These are phyloP conservation scores for Semotilus atromaculatus DNA, from an alignment of 2,797 vertebrate genomes.

Conservation along the genomic window DNA sequence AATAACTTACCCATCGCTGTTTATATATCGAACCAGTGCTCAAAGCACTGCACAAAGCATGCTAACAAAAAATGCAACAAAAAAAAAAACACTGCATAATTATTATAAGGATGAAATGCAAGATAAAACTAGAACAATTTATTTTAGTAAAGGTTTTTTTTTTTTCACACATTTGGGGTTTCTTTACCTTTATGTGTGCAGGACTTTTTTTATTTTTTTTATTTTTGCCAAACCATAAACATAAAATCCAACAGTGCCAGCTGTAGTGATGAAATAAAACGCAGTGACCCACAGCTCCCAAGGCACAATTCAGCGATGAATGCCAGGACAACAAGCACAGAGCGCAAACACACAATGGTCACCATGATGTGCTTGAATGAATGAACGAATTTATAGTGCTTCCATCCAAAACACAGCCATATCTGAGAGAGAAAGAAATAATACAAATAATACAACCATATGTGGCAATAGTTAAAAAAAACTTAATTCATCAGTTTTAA, in stretches of 20 bases:
- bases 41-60: neutral
- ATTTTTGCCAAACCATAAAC: constrained; percentile 3
- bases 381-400: neutral
- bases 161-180: no score
- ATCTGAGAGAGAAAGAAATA: neutral
- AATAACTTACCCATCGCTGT: no score
- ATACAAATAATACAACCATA: neutral
- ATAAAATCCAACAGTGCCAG: neutral
- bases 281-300: neutral
- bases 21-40: neutral
- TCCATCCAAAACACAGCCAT: neutral
- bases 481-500: neutral
- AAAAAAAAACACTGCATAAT: neutral
- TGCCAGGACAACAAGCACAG: neutral
- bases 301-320: neutral
- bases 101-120: neutral
- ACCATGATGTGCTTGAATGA: neutral
- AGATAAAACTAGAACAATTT: neutral
- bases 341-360: neutral
- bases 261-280: neutral
- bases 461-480: neutral
- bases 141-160: neutral
- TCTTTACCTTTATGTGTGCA: neutral
- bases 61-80: neutral
- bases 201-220: neutral